Evolutionary conservation across 2,888 invertebrate genomes (phyloP).

Genomic region (Liopterus haemorrhoidalis): DNA sequence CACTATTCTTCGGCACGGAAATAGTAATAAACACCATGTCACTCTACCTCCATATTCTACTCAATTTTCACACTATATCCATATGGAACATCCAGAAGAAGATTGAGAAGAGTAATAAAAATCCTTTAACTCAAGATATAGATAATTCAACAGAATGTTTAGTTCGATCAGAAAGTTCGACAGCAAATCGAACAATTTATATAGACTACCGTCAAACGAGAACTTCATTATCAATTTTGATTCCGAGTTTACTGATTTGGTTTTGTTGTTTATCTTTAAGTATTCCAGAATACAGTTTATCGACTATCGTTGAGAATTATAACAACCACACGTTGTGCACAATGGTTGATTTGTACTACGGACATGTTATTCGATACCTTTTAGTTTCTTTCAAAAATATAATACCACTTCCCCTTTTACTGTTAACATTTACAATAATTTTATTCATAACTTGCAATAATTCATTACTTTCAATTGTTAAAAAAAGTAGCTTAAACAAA

Average conservation of each 20-base stretch:
- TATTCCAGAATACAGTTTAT: conserved; percentile 54
- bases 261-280: conserved; percentile 53
- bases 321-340: conserved; percentile 47
- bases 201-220: conserved; percentile 51
- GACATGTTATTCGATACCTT: conserved; percentile 39
- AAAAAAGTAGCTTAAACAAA: conserved; percentile 37
- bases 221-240: conserved; percentile 47
- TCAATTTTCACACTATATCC: conserved; percentile 55
- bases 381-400: conserved; percentile 38
- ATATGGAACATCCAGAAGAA: conserved; percentile 51
- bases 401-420: conserved; percentile 36
- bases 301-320: conserved; percentile 47
- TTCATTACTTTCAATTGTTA: conserved; percentile 31
- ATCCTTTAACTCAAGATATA: conserved; percentile 37
- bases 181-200: conserved; percentile 50
- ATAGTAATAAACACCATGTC: conserved; percentile 53
- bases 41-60: conserved; percentile 51
- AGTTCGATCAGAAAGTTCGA: conserved; percentile 41
- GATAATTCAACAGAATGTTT: conserved; percentile 40
- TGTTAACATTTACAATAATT: conserved; percentile 37
- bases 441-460: conserved; percentile 36
- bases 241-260: conserved; percentile 55
- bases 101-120: conserved; percentile 40
- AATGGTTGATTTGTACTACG: conserved; percentile 50
- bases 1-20: conserved; percentile 51